Conservation (phyloP, 2,888 invertebrate species). For the Anarsia innoxiella region DNA sequence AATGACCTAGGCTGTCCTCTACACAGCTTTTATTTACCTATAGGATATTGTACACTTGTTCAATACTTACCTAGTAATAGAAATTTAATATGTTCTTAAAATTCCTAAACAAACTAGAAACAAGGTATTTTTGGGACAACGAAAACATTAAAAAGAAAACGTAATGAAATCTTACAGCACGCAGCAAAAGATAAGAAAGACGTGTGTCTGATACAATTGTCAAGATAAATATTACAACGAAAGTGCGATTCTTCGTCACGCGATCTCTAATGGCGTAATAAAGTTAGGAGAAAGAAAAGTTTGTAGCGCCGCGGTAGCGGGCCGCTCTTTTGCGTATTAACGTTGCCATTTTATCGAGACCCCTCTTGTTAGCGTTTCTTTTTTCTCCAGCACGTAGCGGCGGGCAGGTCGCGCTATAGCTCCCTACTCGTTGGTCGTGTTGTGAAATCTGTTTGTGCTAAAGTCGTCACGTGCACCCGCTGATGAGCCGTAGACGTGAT, state of each 20-base stretch:
- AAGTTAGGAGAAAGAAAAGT: constrained; percentile 69
- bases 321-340: constrained; percentile 68
- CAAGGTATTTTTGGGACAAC: too few species aligned
- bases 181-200: constrained; percentile 33
- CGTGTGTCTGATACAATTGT: constrained; percentile 46
- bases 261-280: constrained; percentile 70
- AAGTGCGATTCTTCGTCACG: constrained; percentile 62
- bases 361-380: constrained; percentile 29
- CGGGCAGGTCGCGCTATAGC: constrained; percentile 28
- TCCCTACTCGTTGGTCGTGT: constrained; percentile 46
- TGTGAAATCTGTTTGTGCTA: constrained; percentile 71
- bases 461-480: constrained; percentile 72
- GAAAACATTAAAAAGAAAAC: background rate
- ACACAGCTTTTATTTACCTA: too few species aligned
- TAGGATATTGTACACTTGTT: too few species aligned
- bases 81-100: too few species aligned
- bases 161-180: constrained; percentile 8
- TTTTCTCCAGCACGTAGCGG: constrained; percentile 26
- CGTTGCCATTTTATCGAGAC: constrained; percentile 44
- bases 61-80: too few species aligned
- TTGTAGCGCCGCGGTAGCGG: constrained; percentile 39
- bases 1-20: too few species aligned
- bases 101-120: too few species aligned
- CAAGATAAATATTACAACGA: constrained; percentile 54
- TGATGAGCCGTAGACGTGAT: constrained; percentile 74